Base-by-base conservation (phyloP, 92 coral and sea anemone species). In the Epizoanthus ramosus region DNA sequence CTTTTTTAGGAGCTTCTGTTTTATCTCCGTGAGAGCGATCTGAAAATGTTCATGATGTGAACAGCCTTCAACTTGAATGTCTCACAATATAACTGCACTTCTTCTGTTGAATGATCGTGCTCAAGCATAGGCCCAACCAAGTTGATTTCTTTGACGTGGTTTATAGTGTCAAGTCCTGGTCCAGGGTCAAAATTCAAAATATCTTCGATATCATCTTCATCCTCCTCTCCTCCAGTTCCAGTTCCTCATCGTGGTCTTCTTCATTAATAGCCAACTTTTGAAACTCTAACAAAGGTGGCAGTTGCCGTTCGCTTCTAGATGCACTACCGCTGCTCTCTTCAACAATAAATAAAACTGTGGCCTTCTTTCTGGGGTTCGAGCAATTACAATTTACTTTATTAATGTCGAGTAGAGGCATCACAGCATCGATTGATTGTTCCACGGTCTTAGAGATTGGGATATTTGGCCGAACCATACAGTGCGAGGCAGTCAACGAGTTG, bases 11-110 rank as follows among this genome's bases (percentile, higher is more conserved):
- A 68, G 21, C 8, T 19, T 58, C n/a, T 68, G 80, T 45, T 85
- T 65, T 54, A 81, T 80, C 56, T 7, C 33, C 43, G 57, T 60
- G 6, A 85, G 64, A 6, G 76, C 76, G 17, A 18, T 67, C 50
- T 85, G 89, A 57, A 85, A 85, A 57, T 85, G 66, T 8, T 77
- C 59, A 35, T 85, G 89, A 54, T 3, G 69, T 15, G 47, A 54
- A 56, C 89, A 77, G 50, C 89, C 85, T 79, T 85, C 79, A 67
- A 31, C 0, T 65, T 50, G 6, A 66, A 64, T 12, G 65, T 6
- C n/a, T 68, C 77, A n/a, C n/a, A n/a, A n/a, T n/a, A n/a, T n/a
- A n/a, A n/a, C n/a, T n/a, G n/a, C n/a, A n/a, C n/a, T n/a, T n/a
- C n/a, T n/a, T n/a, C n/a, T n/a, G n/a, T n/a, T n/a, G n/a, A n/a